These are phyloP conservation scores for Misgurnus anguillicaudatus DNA, from an alignment of 2,113 vertebrate species.

Conservation along the genomic window DNA sequence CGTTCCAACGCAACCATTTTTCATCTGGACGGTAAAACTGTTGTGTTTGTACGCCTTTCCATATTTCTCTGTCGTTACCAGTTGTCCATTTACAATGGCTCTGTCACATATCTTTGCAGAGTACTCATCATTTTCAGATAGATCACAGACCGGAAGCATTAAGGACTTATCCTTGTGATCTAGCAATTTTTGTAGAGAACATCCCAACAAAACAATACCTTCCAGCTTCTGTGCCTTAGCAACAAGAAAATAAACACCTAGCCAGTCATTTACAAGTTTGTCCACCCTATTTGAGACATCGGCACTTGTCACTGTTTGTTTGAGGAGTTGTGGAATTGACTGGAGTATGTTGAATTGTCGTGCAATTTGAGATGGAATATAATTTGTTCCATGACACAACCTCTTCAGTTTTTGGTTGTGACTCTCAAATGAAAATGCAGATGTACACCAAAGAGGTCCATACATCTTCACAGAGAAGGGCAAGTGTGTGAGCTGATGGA, in stretches of 20 bases:
- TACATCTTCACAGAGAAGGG: conserved; percentile 12
- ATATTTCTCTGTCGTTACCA: not conserved
- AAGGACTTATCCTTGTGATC: not conserved
- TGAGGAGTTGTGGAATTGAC: conserved; percentile 1
- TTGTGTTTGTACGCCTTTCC: not conserved
- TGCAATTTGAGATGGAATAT: conserved; percentile 23
- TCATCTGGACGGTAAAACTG: not conserved
- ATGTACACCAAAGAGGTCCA: conserved; percentile 32
- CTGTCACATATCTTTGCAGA: not conserved
- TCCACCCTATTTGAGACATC: not conserved
- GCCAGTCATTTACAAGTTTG: conserved; percentile 1
- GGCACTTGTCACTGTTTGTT: not conserved
- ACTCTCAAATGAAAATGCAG: conserved; percentile 29
- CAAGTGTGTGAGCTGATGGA: conserved; percentile 14
- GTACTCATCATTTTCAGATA: not conserved
- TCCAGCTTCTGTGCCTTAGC: not conserved
- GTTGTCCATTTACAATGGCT: conserved; percentile 7
- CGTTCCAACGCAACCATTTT: conserved; percentile 6
- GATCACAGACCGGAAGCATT: not conserved
- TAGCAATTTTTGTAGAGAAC: not conserved
- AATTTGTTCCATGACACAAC: conserved; percentile 27
- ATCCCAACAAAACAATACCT: conserved; percentile 1
- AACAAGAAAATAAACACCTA: conserved; percentile 3
- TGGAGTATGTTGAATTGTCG: not conserved
- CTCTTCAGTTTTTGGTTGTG: conserved; percentile 29